Base-by-base conservation (phyloP, 2,888 invertebrate species). In the Prosapia bicincta region DNA sequence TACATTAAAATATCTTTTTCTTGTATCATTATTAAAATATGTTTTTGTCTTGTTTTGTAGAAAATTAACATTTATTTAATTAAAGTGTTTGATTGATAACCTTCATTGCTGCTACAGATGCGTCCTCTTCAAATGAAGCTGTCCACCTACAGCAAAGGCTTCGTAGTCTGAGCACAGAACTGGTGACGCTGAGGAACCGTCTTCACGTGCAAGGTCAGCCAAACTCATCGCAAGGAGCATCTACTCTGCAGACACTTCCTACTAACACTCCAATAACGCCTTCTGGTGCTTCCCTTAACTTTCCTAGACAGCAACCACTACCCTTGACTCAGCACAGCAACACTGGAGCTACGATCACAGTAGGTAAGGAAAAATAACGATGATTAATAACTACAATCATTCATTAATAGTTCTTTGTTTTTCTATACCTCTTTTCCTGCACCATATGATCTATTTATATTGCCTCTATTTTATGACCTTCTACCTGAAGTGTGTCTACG, bases 91-190 rank as follows among this genome's bases (percentile, higher is more conserved):
- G n/a, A n/a, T n/a, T n/a, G n/a, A n/a, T n/a, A n/a, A n/a, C n/a
- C 30, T 30, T 30, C 30, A 30, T 30, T 30, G n/a, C n/a, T 30
- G 30, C 87, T 87, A 0, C 89, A 96, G 96, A 96, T 93, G 96
- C 96, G 82, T 95, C 96, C 82, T 96, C 95, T 79, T 95, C 95
- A 82, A 96, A 95, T 89, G 96, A 96, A 89, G 96, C 96, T 81
- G 96, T 95, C 83, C 96, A 96, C 85, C 88, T 96, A 84, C 95
- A 96, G 88, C 96, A 96, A 85, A 92, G 95, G 81, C 89, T 96
- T 84, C 92, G 95, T 84, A 96, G 93, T 85, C 89, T 97, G 81
- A 95, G 95, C 87, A 93, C 95, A 81, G 96, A 96, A 88, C 88
- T 97, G 88, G 95, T 96, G 84, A 96, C 96, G 81, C 90, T 97